Evolutionary conservation across 2,113 vertebrate species (phyloP).

Genomic region (Malurus elegans): DNA sequence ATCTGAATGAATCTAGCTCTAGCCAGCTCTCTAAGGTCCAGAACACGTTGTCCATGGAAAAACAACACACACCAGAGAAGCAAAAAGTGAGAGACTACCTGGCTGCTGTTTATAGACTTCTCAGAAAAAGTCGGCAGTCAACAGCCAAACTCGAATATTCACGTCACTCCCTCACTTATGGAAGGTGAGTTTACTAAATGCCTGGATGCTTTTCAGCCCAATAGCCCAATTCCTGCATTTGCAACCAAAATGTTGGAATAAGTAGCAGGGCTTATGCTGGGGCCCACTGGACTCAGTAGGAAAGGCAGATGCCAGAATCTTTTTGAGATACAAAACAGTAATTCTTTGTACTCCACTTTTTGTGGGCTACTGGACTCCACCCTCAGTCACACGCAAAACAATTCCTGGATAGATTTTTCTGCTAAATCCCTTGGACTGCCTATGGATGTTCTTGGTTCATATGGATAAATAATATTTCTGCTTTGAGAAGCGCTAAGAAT

Average conservation of each 20-base stretch:
- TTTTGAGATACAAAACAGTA: conserved; percentile 43
- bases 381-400: not conserved
- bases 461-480: not conserved
- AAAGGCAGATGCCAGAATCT: not conserved
- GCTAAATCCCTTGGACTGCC: not conserved
- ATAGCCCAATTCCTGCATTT: not conserved
- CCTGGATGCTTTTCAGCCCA: not conserved
- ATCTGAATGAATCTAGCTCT: conserved; percentile 3
- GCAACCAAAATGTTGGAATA: conserved; percentile 13
- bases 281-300: not conserved
- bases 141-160: conserved; percentile 39
- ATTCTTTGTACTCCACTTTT: conserved; percentile 29
- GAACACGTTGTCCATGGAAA: conserved; percentile 66
- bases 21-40: not conserved
- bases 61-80: conserved; percentile 38
- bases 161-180: conserved; percentile 20
- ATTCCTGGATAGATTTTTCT: conserved; percentile 30
- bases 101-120: conserved; percentile 60
- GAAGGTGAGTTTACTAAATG: conserved; percentile 24
- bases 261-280: not conserved
- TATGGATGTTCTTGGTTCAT: not conserved
- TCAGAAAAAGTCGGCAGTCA: conserved; percentile 40
- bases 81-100: conserved; percentile 62
- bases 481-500: not conserved
- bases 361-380: not conserved